Conservation (phyloP, 2,113 vertebrate species). For the Macrotis lagotis region DNA sequence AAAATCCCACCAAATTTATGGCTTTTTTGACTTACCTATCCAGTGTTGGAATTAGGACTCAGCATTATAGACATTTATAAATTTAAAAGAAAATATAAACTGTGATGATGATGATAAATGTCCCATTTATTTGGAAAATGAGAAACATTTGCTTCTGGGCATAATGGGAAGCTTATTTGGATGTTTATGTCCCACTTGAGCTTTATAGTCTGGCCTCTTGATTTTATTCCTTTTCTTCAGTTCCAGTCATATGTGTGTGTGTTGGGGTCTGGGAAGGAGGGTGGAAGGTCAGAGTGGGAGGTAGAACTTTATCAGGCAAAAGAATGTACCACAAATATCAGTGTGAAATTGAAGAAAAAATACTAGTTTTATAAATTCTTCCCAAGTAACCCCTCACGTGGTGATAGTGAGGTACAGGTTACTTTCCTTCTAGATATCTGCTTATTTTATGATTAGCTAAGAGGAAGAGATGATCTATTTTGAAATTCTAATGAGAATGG, state of each 20-base stretch:
- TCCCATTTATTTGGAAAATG: background rate
- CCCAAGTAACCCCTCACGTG: accelerated
- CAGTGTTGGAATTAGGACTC: background rate
- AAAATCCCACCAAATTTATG: background rate
- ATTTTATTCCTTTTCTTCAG: background rate
- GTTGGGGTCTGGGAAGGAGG: background rate
- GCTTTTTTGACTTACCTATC: background rate
- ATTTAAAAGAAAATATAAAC: background rate
- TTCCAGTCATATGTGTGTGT: background rate
- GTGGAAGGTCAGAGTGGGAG: background rate
- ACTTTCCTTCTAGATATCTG: background rate
- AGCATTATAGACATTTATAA: background rate
- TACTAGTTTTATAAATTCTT: background rate
- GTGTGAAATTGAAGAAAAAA: background rate
- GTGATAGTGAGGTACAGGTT: background rate
- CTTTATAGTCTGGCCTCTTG: background rate
- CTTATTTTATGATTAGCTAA: background rate
- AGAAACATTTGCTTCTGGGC: background rate
- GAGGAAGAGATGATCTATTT: background rate
- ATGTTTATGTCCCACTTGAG: background rate
- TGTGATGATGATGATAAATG: background rate
- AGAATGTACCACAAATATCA: background rate
- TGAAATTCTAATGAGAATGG: background rate
- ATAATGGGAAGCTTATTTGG: background rate
- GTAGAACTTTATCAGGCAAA: background rate